Evolutionary conservation across 1,140 invertebrate species (phyloP), one percentile per base, ranked within the genome.

Genomic region (Cataglyphis hispanica): DNA sequence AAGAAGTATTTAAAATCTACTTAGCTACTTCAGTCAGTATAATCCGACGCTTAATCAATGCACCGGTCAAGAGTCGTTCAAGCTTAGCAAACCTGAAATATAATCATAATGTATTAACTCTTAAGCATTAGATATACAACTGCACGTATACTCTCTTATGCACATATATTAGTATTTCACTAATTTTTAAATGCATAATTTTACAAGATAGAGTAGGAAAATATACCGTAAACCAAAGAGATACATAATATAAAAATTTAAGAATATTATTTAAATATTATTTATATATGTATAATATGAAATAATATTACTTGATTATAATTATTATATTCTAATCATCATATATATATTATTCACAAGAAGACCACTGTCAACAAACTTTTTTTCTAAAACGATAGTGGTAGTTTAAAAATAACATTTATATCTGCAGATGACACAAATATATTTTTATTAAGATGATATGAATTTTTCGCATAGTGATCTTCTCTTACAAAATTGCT

Each of bases 21-120:
- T 56, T 60, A 58, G 61, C 22, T 25, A 1, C 31, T 80, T 37
- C 27, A n/a, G 78, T 77, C 27, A 34, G 27, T 37, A 10, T 27
- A 83, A 74, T 83, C 37, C 53, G 34, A 74, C 16, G 22, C 66
- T 34, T 74, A 61, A 83, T 74, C 67, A 34, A 83, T 74, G 6
- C 25, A 50, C 16, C 37, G 27, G 67, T 19, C 13, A 40, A 13
- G 31, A 22, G n/a, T 66, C 46, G 19, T 74, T 40, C 63, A 7
- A 66, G 43, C 43, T 46, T 50, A 22, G 7, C 19, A 27, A 66
- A 31, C 7, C 27, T 34, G 40, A 64, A 66, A 34, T 27, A 19
- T 66, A 66, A 78, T 66, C 60, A 78, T 50, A 27, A 43, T 19
- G 37, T 40, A 61, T 76, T 76, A 76, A 76, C 13, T 40, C 34